These are phyloP conservation scores for Atherinomorus stipes DNA, from an alignment of 2,113 vertebrate species.

Conservation along the genomic window DNA sequence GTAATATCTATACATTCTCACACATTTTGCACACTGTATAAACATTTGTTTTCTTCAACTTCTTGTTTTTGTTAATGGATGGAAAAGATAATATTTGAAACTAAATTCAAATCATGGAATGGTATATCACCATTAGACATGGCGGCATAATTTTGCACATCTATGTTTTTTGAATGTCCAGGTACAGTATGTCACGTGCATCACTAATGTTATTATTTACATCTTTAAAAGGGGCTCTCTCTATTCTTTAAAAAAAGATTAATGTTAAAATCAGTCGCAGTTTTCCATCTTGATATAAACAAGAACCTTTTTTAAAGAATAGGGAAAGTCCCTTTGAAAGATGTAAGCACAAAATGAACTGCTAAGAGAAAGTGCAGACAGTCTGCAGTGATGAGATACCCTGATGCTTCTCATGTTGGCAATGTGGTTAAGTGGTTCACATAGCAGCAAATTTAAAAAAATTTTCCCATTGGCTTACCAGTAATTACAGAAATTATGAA, in stretches of 20 bases:
- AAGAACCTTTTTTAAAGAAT: constrained; percentile 2
- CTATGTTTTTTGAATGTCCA: too few species aligned
- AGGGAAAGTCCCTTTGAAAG: constrained; percentile 26
- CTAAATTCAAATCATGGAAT: background rate
- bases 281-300: too few species aligned
- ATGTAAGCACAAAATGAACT: background rate
- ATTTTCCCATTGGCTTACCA: constrained; percentile 2
- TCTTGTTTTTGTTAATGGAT: background rate
- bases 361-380: constrained; percentile 25
- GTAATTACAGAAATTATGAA: constrained; percentile 39
- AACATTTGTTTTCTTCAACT: background rate
- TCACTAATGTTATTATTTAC: too few species aligned
- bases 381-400: constrained; percentile 26
- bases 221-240: too few species aligned
- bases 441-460: constrained; percentile 18
- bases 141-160: too few species aligned
- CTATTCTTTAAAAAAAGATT: too few species aligned
- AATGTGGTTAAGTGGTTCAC: constrained; percentile 12
- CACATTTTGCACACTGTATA: too few species aligned
- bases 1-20: too few species aligned
- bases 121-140: background rate
- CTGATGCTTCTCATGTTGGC: constrained; percentile 29
- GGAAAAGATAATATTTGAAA: background rate
- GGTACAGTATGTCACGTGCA: too few species aligned
- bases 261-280: too few species aligned